A percentile compares a stretch with the other conserved stretches of the same genome.
Conservation (phyloP, 2,113 vertebrate species). For the Isurus oxyrinchus region DNA sequence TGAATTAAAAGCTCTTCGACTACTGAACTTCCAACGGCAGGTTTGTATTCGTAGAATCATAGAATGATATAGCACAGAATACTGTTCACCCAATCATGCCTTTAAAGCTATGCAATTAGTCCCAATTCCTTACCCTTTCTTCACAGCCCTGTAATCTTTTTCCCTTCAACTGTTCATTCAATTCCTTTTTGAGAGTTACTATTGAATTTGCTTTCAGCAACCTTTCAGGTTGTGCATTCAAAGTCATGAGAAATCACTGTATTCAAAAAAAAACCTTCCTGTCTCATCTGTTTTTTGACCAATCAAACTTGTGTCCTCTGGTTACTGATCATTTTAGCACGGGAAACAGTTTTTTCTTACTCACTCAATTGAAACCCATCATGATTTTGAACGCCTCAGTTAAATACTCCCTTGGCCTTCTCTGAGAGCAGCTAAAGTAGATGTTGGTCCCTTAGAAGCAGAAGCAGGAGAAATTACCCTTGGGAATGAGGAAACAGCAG, state of each 20-base stretch:
- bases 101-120: not conserved
- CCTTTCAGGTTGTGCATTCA: not conserved
- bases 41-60: conserved; percentile 51
- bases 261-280: not conserved
- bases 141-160: not conserved
- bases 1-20: conserved; percentile 88
- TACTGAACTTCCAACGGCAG: conserved; percentile 97
- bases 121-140: not conserved
- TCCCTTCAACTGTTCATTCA: not conserved
- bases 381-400: too few relatives aligned
- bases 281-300: too few relatives aligned
- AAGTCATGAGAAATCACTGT: not conserved
- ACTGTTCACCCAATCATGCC: not conserved
- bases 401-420: too few relatives aligned
- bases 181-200: too few relatives aligned
- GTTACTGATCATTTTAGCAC: too few relatives aligned
- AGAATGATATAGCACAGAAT: not conserved
- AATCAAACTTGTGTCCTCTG: too few relatives aligned
- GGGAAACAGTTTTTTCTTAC: too few relatives aligned
- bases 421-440: too few relatives aligned
- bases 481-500: too few relatives aligned
- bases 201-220: not conserved
- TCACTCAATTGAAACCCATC: too few relatives aligned
- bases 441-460: too few relatives aligned
- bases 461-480: too few relatives aligned